These are phyloP conservation scores for Terrapene triunguis DNA, from an alignment of 2,113 vertebrate genomes.

Conservation along the genomic window DNA sequence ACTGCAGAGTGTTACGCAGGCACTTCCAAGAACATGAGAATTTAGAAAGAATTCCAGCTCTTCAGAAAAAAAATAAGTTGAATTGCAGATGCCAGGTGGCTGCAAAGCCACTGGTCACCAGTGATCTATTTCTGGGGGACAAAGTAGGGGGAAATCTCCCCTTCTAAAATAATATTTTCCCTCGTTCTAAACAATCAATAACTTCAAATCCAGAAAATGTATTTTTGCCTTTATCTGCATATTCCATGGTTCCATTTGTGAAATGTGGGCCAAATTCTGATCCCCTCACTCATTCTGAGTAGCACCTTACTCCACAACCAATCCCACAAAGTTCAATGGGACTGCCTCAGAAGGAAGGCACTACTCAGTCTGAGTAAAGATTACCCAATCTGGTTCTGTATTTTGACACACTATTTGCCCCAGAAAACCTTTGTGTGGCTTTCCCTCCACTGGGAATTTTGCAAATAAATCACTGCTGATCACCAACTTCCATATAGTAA, in stretches of 20 bases:
- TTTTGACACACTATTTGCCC: background rate
- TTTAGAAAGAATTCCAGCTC: slow-evolving; percentile 7
- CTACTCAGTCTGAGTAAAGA: background rate
- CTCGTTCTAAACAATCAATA: background rate
- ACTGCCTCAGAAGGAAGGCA: background rate
- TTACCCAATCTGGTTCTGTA: background rate
- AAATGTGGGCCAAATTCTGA: background rate
- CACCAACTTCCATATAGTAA: background rate
- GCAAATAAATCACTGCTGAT: background rate
- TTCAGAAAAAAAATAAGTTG: background rate
- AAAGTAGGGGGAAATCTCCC: background rate
- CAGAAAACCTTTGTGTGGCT: background rate
- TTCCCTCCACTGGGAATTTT: background rate
- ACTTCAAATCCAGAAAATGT: background rate
- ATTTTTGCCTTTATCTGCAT: background rate
- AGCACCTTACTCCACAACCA: background rate
- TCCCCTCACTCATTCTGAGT: background rate
- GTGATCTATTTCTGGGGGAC: background rate
- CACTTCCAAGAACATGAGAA: background rate
- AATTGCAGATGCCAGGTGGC: background rate
- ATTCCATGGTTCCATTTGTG: background rate
- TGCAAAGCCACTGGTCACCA: background rate
- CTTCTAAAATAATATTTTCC: background rate
- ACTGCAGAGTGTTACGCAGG: background rate
- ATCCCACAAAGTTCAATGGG: background rate